phyloP scores from a whole-genome alignment of 1,140 invertebrate species.

The Aphis gossypii region DNA sequence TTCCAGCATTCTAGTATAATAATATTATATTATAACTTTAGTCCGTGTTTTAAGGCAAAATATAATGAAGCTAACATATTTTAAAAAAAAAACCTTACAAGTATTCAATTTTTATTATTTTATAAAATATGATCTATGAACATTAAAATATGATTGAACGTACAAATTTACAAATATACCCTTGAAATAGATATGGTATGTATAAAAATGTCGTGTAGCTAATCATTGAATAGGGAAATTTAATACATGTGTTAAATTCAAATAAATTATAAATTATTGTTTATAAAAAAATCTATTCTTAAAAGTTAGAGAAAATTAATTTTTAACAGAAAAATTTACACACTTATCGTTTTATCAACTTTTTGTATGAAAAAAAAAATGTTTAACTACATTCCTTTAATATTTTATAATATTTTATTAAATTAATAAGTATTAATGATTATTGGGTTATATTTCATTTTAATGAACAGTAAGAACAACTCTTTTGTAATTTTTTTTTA shows the following conservation, averaged over 20 bases:
- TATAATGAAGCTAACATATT: neutral
- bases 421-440: too few relatives aligned
- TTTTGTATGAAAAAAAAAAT: neutral
- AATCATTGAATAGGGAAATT: neutral
- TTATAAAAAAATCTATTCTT: neutral
- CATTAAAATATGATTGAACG: neutral
- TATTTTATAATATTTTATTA: too few relatives aligned
- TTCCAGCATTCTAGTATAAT: neutral
- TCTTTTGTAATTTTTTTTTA: too few relatives aligned
- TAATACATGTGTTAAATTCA: neutral
- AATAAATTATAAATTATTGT: neutral
- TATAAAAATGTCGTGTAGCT: neutral
- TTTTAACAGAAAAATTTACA: neutral
- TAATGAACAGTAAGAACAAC: too few relatives aligned
- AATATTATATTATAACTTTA: neutral
- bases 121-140: neutral
- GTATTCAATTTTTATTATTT: too few relatives aligned
- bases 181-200: fast-evolving
- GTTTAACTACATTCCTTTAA: too few relatives aligned
- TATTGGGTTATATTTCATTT: too few relatives aligned
- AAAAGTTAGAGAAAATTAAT: neutral
- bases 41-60: neutral
- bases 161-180: neutral
- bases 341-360: neutral
- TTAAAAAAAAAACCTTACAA: neutral